Conservation (phyloP, 2,113 vertebrate genomes). For the Mobula birostris region DNA sequence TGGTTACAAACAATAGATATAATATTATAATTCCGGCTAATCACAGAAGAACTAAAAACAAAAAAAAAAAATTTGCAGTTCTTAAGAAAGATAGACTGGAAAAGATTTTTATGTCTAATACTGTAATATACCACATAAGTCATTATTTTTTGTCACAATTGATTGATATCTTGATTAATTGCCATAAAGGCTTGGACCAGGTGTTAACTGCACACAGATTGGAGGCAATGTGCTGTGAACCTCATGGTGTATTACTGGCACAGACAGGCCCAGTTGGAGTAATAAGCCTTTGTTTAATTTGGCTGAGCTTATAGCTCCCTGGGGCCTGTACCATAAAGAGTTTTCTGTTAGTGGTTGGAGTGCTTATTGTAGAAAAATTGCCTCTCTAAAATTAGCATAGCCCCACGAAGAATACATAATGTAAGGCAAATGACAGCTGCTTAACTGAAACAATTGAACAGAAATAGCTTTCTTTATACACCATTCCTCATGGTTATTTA, state of each 20-base stretch:
- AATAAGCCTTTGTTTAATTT: slow-evolving; percentile 85
- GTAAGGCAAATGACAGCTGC: slow-evolving; percentile 80
- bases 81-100: not conserved
- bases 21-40: not conserved
- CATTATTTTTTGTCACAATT: slow-evolving; percentile 52
- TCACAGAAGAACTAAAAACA: not conserved
- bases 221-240: slow-evolving; percentile 67
- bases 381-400: slow-evolving; percentile 81
- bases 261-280: slow-evolving; percentile 68
- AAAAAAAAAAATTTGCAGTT: not conserved
- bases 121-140: slow-evolving; percentile 29
- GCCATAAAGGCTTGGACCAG: slow-evolving; percentile 63
- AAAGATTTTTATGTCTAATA: not conserved
- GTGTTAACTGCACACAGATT: slow-evolving; percentile 66
- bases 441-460: slow-evolving; percentile 65
- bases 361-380: slow-evolving; percentile 87
- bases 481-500: slow-evolving; percentile 72
- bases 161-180: slow-evolving; percentile 84
- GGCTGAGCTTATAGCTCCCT: slow-evolving; percentile 80
- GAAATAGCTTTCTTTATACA: slow-evolving; percentile 69
- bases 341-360: slow-evolving; percentile 87
- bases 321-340: slow-evolving; percentile 83
- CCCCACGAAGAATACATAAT: slow-evolving; percentile 83
- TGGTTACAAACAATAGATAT: not conserved
- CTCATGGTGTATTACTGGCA: slow-evolving; percentile 68